phyloP scores from a whole-genome alignment of 2,113 vertebrate species.

The Carassius carassius region DNA sequence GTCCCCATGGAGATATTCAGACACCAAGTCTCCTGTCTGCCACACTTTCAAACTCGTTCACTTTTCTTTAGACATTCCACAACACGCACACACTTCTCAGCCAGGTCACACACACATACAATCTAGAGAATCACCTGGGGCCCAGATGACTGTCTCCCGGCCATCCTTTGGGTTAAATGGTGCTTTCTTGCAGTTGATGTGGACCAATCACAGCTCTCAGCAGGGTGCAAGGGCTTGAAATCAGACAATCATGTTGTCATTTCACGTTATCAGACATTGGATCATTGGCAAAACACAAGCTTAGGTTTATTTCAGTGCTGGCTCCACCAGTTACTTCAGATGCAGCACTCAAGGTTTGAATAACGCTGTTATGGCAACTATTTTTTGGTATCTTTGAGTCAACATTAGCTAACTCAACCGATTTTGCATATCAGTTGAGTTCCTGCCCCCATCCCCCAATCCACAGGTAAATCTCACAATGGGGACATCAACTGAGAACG shows the following conservation, averaged over 20 bases:
- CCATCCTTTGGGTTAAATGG: conserved; percentile 39
- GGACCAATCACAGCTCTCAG: conserved; percentile 30
- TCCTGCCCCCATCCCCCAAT: conserved; percentile 19
- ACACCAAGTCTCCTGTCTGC: conserved; percentile 40
- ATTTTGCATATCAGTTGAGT: conserved; percentile 32
- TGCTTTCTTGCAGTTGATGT: conserved; percentile 36
- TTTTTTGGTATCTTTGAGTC: conserved; percentile 3
- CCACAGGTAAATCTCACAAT: conserved; percentile 18
- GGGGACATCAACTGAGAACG: neutral
- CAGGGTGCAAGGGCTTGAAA: conserved; percentile 27
- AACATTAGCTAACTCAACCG: neutral
- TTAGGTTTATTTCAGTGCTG: neutral
- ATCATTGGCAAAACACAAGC: conserved; percentile 28
- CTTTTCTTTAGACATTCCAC: conserved; percentile 34
- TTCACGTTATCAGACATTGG: conserved; percentile 18
- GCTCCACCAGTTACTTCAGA: conserved; percentile 3
- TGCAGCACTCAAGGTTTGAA: neutral
- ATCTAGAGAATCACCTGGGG: conserved; percentile 35
- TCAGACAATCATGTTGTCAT: conserved; percentile 15
- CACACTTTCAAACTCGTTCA: neutral
- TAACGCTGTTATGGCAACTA: neutral
- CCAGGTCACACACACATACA: conserved; percentile 28
- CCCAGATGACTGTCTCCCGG: conserved; percentile 51
- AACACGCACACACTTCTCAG: conserved; percentile 23
- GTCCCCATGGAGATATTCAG: conserved; percentile 42